Evolutionary conservation across 2,888 invertebrate species (phyloP), one percentile per base, ranked within the genome.

Genomic region (Stenurella melanura): DNA sequence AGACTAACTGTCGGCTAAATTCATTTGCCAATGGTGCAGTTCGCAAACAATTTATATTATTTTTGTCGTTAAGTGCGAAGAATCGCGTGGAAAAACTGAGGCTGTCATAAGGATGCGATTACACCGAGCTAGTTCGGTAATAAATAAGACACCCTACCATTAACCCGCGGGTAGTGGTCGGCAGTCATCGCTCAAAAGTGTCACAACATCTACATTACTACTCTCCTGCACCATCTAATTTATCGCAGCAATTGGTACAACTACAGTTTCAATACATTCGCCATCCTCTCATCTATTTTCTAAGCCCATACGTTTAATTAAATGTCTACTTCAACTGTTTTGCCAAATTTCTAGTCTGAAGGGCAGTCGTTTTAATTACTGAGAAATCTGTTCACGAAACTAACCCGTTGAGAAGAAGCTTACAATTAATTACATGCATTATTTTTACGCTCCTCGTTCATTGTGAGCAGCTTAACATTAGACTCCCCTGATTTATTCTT

Each of bases 21-120:
- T 84, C 84, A 85, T 85, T 85, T 85, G 84, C 84, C 85, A 85
- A 83, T 83, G 80, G 83, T 84, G 84, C 83, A 83, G 81, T 84
- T 83, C 81, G 82, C 83, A 84, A 84, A 84, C 85, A 84, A 84
- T 85, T 85, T 85, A 83, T 82, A 84, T 85, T 84, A 85, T 85
- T 85, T 85, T 85, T 84, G 83, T 83, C 78, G 77, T 76, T 73
- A 74, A 77, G 75, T 77, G 81, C 80, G 83, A 83, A 81, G 83
- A 84, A 83, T 84, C 82, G 81, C 54, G 72, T 80, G 80, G 82
- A 84, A 84, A 84, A 84, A 83, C 81, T 82, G 72, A 73, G 60
- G 54, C 81, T 80, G 80, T 80, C 78, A 81, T 67, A 73, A 78
- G n/a, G 50, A 17, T n/a, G n/a, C 5, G 50, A 50, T 50, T 50